Base-by-base conservation (phyloP, 2,888 invertebrate species). In the Cremastinae sp. region DNA sequence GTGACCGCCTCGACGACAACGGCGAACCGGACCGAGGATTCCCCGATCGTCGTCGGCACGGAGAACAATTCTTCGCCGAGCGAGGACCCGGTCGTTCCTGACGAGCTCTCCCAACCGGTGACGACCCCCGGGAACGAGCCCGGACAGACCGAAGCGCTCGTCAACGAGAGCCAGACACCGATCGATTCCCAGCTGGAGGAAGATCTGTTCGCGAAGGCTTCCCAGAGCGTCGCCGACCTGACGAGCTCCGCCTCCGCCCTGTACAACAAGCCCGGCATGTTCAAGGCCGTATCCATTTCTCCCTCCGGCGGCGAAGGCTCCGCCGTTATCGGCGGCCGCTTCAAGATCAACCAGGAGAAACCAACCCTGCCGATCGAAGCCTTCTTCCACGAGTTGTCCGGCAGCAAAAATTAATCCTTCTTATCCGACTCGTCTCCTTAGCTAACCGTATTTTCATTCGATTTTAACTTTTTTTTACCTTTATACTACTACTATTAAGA, bases 361-460 rank as follows among this genome's bases (percentile, higher is more conserved):
- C 95, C 95, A 0, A 95, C 95, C 64, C 90, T 96, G 59, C 95
- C 96, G 0, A 94, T 96, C 78, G 95, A 95, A 89, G 95, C 95
- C 0, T 95, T 95, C 89, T 95, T 96, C 86, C 94, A 95, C 14
- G 94, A 94, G 85, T 87, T 95, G 56, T 92, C 93, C 81, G 92
- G 92, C 88, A 93, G 92, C 88, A 93, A 92, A 88, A 92, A 92
- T 89, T 86, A 91, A 92, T 7, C 8, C 28, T 59, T 28, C 9
- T 43, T 5, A 0, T 3, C 22, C 22, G 22, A 18, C 43, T 45
- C 51, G 9, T 20, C 43, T n/a, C n/a, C n/a, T 2, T 16, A 7
- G 36, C 14, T 9, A 41, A 10, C 10, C 7, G 2, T 12, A 28
- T 4, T 43, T 28, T 18, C 5, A 38, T 14, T 12, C 18, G 9